Conservation (phyloP, 2,888 invertebrate genomes). For the Trichopoda pennipes region DNA sequence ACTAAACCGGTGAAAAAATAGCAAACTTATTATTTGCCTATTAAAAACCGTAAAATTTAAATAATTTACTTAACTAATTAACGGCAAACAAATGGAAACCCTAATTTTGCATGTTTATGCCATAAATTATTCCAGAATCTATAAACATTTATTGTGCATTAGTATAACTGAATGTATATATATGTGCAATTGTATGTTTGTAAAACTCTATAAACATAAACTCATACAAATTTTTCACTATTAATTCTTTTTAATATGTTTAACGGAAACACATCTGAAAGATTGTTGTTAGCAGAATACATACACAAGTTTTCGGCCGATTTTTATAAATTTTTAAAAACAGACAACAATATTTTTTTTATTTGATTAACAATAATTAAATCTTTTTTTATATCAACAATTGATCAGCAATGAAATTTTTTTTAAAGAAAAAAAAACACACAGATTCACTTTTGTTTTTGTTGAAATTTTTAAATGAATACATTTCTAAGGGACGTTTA, state of each 20-base stretch:
- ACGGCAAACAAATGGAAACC: too few species aligned
- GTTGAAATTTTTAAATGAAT: constrained; percentile 34
- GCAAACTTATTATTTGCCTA: too few species aligned
- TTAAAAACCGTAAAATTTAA: too few species aligned
- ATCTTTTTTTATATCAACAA: constrained; percentile 4
- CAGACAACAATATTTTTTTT: constrained; percentile 11
- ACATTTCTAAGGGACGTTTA: constrained; percentile 41
- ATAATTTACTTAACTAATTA: too few species aligned
- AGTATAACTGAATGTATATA: too few species aligned
- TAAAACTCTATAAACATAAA: not conserved
- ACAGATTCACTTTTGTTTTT: constrained; percentile 21
- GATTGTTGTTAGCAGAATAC: constrained; percentile 22
- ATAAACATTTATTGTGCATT: too few species aligned
- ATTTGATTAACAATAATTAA: constrained; percentile 39
- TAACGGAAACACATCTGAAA: constrained; percentile 49
- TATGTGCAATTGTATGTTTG: too few species aligned
- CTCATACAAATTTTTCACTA: not conserved
- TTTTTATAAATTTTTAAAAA: constrained; percentile 1
- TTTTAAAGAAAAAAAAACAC: constrained; percentile 5
- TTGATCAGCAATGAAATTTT: constrained; percentile 21
- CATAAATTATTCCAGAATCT: too few species aligned
- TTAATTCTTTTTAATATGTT: not conserved
- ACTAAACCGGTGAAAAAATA: too few species aligned
- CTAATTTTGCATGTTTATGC: too few species aligned
- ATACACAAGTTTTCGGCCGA: too few species aligned